Evolutionary conservation across 2,113 vertebrate genomes (phyloP).

Genomic region (Gulo gulo): DNA sequence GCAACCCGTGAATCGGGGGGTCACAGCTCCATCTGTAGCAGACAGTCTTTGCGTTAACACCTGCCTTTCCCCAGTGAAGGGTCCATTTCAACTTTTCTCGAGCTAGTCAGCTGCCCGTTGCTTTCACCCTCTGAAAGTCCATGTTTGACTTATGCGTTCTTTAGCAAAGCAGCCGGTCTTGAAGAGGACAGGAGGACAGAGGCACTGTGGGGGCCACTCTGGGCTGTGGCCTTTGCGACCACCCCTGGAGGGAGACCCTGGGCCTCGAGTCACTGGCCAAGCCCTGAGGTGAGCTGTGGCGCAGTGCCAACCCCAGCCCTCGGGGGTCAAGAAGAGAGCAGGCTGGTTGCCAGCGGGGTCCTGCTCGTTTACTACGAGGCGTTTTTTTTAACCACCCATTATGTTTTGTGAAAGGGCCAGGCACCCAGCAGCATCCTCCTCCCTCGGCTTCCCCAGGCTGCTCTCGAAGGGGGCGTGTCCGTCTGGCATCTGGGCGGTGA

Average conservation of each 20-base stretch:
- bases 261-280: neutral
- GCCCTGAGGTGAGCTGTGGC: rapidly evolving
- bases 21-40: rapidly evolving
- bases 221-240: neutral
- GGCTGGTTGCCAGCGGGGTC: neutral
- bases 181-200: neutral
- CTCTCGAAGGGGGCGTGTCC: neutral
- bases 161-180: neutral
- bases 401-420: neutral
- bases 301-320: rapidly evolving
- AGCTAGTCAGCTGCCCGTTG: neutral
- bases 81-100: neutral
- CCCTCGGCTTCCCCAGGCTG: rapidly evolving
- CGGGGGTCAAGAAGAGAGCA: neutral
- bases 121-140: neutral
- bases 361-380: neutral
- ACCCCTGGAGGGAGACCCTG: neutral
- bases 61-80: rapidly evolving
- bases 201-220: neutral
- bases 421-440: neutral
- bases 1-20: neutral
- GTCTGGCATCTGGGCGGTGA: neutral
- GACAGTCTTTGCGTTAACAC: rapidly evolving
- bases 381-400: neutral
- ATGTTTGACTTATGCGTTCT: neutral